A percentile compares a stretch with the other conserved stretches of the same genome.
Conservation (phyloP, 2,113 vertebrate species). For the Rattus rattus region DNA sequence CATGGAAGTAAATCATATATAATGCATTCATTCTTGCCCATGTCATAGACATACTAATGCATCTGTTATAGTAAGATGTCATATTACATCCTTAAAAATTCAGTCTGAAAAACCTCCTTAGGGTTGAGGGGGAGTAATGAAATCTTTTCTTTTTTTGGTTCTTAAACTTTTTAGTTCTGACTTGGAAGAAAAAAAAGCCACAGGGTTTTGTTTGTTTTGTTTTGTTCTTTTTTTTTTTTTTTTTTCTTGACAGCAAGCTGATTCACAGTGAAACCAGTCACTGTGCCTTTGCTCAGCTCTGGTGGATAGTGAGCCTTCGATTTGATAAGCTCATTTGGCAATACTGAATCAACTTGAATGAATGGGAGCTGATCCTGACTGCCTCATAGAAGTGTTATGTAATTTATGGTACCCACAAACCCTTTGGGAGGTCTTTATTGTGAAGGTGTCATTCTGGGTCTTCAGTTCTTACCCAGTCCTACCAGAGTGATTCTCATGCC, state of each 20-base stretch:
- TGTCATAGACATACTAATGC: not conserved
- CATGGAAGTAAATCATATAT: not conserved
- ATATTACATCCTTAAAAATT: slow-evolving; percentile 24
- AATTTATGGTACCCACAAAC: slow-evolving; percentile 60
- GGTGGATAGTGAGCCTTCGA: not conserved
- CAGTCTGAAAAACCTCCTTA: not conserved
- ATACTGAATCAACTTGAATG: not conserved
- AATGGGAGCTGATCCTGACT: slow-evolving; percentile 46
- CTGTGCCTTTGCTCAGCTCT: not conserved
- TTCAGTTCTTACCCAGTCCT: slow-evolving; percentile 48
- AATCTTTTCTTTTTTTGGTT: slow-evolving; percentile 37
- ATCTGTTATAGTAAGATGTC: slow-evolving; percentile 10
- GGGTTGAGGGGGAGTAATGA: slow-evolving; percentile 8
- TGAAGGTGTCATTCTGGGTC: slow-evolving; percentile 33
- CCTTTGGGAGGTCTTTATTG: slow-evolving; percentile 44
- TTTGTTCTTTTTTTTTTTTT: slow-evolving; percentile 14
- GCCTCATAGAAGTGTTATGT: slow-evolving; percentile 28
- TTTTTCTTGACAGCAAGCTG: slow-evolving; percentile 44
- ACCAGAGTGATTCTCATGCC: not conserved
- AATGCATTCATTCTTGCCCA: not conserved
- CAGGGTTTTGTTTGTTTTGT: not conserved
- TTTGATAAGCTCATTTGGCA: slow-evolving; percentile 38
- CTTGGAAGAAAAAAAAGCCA: not conserved
- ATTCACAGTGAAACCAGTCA: not conserved
- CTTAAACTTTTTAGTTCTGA: not conserved